phyloP scores from a whole-genome alignment of 2,113 vertebrate genomes.

The Pangasianodon gigas region DNA sequence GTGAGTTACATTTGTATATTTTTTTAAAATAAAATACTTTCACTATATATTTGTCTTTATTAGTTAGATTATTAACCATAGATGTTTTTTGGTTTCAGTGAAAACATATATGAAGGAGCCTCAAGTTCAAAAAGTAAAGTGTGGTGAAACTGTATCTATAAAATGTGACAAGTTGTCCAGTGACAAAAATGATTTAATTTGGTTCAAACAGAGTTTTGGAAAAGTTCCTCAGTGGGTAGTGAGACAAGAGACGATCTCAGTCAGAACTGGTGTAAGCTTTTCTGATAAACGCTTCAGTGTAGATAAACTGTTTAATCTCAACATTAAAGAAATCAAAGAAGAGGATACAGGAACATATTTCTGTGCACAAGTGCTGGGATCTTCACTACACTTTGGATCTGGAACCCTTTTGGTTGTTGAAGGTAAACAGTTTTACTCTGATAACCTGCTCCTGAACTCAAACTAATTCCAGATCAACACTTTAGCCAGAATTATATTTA shows the following conservation, averaged over 20 bases:
- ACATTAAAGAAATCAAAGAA: too few relatives aligned
- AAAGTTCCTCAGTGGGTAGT: not conserved
- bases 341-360: too few relatives aligned
- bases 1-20: not conserved
- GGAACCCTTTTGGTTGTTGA: not conserved
- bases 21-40: not conserved
- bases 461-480: not conserved
- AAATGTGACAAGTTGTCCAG: not conserved
- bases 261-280: not conserved
- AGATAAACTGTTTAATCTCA: not conserved
- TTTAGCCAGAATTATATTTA: not conserved
- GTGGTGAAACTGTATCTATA: not conserved
- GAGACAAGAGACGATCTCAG: not conserved
- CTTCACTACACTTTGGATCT: not conserved
- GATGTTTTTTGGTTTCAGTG: conserved; percentile 3
- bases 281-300: not conserved
- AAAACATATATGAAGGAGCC: not conserved
- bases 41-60: not conserved
- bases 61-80: not conserved
- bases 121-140: not conserved
- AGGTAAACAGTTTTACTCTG: not conserved
- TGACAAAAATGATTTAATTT: not conserved
- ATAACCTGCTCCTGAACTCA: not conserved
- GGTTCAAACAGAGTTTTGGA: conserved; percentile 18
- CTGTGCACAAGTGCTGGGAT: too few relatives aligned